These are phyloP conservation scores for Cryptus viduatorius DNA, from an alignment of 2,888 invertebrate species.

Conservation along the genomic window DNA sequence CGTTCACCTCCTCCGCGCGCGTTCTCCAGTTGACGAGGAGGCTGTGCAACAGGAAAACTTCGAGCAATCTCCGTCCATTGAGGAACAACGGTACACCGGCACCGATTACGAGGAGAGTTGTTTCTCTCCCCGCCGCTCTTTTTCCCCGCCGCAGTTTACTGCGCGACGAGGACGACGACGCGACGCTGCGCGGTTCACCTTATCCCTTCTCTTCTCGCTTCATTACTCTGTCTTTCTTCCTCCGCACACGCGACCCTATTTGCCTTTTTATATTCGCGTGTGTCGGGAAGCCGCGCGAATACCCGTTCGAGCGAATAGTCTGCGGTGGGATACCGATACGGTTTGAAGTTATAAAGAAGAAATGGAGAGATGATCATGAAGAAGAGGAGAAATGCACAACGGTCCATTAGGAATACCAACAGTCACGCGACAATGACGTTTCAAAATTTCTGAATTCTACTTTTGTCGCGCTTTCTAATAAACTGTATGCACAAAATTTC, in stretches of 20 bases:
- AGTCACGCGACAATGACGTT: constrained; percentile 7
- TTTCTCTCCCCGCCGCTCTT: constrained; percentile 35
- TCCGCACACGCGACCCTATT: constrained; percentile 43
- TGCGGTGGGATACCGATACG: constrained; percentile 40
- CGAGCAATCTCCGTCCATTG: constrained; percentile 82
- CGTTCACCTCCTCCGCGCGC: constrained; percentile 56
- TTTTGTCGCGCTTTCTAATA: background rate
- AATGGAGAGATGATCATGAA: constrained; percentile 1
- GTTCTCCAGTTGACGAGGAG: constrained; percentile 52
- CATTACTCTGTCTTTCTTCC: constrained; percentile 12
- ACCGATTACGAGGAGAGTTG: constrained; percentile 82
- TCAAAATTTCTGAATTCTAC: background rate
- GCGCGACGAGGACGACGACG: constrained; percentile 45
- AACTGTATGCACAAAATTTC: background rate
- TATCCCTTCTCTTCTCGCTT: constrained; percentile 38
- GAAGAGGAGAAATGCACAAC: background rate
- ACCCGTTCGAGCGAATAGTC: constrained; percentile 52
- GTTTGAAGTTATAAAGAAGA: constrained; percentile 11
- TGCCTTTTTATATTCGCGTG: constrained; percentile 18
- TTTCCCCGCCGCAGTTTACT: constrained; percentile 20
- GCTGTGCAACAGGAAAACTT: constrained; percentile 75
- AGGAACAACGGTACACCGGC: constrained; percentile 86
- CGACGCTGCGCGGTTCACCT: constrained; percentile 33
- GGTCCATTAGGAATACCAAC: constrained; percentile 1
- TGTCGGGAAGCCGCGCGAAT: constrained; percentile 50